These are phyloP conservation scores for Epizoanthus ramosus DNA, from an alignment of 92 coral and sea anemone genomes.

Conservation along the genomic window DNA sequence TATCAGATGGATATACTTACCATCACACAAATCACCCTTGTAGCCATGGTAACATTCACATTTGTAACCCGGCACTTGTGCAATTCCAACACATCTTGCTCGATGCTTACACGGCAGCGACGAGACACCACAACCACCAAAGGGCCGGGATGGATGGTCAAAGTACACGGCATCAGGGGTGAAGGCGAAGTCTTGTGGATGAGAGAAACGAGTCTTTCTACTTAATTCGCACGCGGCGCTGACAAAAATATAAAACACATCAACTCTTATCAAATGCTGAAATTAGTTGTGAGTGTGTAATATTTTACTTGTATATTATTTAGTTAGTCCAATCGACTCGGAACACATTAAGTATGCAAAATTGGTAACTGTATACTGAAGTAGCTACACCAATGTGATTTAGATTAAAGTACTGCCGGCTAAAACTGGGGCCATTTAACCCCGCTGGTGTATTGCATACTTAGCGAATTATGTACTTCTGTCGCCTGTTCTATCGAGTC, in stretches of 20 bases:
- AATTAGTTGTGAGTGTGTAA: no score
- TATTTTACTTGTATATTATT: no score
- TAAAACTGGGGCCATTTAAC: no score
- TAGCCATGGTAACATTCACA: constrained; percentile 68
- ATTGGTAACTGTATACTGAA: no score
- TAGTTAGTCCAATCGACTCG: no score
- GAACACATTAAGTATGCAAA: no score
- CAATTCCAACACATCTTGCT: constrained; percentile 68
- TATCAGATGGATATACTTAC: constrained; percentile 42
- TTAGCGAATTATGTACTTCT: no score
- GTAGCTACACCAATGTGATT: no score
- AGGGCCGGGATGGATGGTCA: constrained; percentile 78
- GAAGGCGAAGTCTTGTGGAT: constrained; percentile 53
- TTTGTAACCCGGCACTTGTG: constrained; percentile 70
- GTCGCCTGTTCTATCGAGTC: no score
- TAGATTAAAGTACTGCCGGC: no score
- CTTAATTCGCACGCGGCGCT: constrained; percentile 64
- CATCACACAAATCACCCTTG: constrained; percentile 67
- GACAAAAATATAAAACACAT: neutral
- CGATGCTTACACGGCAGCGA: constrained; percentile 68
- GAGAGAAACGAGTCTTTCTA: constrained; percentile 57
- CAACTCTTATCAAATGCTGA: no score
- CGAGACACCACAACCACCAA: constrained; percentile 71
- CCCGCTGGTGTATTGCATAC: no score
- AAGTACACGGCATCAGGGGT: constrained; percentile 61